Evolutionary conservation across 2,113 vertebrate species (phyloP), one percentile per base, ranked within the genome.

Genomic region (Corythaeola cristata): DNA sequence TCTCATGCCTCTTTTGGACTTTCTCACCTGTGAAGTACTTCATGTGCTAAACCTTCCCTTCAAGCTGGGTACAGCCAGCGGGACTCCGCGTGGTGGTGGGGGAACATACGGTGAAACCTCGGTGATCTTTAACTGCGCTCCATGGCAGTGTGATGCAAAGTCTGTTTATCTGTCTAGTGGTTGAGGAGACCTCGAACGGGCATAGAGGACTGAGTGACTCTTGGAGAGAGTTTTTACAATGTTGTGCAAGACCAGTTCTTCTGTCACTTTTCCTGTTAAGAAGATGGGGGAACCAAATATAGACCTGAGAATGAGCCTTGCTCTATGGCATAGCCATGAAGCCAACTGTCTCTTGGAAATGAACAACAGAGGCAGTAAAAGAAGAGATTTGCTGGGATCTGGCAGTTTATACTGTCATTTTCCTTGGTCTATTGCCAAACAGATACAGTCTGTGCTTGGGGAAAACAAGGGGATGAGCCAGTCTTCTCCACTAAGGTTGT

Each of bases 381-480:
- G 86, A 96, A 79, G 86, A 94, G 58, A 85, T 92, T 94, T 94
- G 23, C 92, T 89, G 87, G 86, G 45, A 95, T 93, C 66, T 95
- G 92, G 84, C 80, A 82, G 87, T 96, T 96, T 92, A 64, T 95
- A 89, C 92, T 93, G 93, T 93, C 96, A 88, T 97, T 96, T 96
- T 95, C 81, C 67, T 79, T 94, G 89, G 80, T 92, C 58, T 95
- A 2, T 94, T 89, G 96, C 95, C 94, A 96, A 96, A 95, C 84
- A 95, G 91, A 91, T 90, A 92, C 74, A 94, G 77, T 91, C 94
- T 96, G 92, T 66, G 84, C 95, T 96, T 85, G 89, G 77, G 91
- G 87, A 97, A 97, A 97, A 92, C 89, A 96, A 37, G 28, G 32
- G 32, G 58, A 96, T 97, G 96, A 96, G 91, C 91, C 96, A 97